Conservation (phyloP, 2,797 vertebrate species). For the Yasuhikotakia modesta region DNA sequence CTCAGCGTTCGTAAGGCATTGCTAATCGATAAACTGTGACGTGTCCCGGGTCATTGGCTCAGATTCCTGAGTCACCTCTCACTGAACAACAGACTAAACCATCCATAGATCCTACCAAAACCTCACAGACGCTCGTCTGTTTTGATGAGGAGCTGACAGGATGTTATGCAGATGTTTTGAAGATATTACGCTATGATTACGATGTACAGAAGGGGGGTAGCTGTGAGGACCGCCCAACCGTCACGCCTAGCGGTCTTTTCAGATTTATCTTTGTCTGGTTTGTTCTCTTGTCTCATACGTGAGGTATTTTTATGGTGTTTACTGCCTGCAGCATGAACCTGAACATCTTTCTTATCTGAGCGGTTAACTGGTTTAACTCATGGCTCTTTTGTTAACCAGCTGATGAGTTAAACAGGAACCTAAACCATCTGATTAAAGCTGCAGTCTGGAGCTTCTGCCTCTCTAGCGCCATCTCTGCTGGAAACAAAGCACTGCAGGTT, state of each 20-base stretch:
- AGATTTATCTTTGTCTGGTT: neutral
- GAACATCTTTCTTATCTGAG: neutral
- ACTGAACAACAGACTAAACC: conserved; percentile 3
- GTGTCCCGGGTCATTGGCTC: neutral
- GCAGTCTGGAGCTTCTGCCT: too few species aligned
- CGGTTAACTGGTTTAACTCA: neutral
- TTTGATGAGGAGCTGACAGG: neutral
- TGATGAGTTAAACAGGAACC: neutral
- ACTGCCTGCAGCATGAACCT: neutral
- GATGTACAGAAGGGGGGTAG: conserved; percentile 48
- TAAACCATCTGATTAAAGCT: neutral
- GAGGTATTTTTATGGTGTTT: conserved; percentile 1
- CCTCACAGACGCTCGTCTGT: neutral
- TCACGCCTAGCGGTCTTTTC: neutral
- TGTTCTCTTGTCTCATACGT: neutral
- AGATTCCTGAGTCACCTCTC: neutral
- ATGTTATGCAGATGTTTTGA: conserved; percentile 9
- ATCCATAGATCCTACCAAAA: neutral
- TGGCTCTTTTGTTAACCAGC: neutral
- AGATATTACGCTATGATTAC: conserved; percentile 52
- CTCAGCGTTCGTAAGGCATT: neutral
- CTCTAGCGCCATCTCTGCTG: too few species aligned
- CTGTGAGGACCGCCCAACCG: conserved; percentile 38
- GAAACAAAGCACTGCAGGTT: too few species aligned
- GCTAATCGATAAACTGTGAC: conserved; percentile 7